Base-by-base conservation (phyloP, 2,888 invertebrate genomes). In the Monoplex corrugatus region DNA sequence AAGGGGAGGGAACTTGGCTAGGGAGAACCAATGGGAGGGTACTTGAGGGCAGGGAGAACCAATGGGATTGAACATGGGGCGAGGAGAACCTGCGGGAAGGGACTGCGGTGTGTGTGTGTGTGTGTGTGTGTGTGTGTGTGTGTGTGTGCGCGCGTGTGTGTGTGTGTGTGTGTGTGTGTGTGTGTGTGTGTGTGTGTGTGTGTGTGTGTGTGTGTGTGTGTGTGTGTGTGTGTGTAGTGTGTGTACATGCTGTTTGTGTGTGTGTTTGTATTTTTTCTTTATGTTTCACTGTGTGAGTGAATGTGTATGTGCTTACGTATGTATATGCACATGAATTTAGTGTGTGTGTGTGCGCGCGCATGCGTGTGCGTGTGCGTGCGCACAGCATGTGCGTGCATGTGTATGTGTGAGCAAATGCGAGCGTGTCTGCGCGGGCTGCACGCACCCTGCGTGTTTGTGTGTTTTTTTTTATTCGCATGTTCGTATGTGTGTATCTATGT, bases 41-140 rank as follows among this genome's bases (percentile, higher is more conserved):
- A n/a, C n/a, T n/a, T n/a, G n/a, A n/a, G n/a, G n/a, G n/a, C n/a
- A n/a, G n/a, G n/a, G n/a, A n/a, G n/a, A n/a, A n/a, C n/a, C n/a
- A n/a, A n/a, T n/a, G n/a, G n/a, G n/a, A n/a, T n/a, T n/a, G n/a
- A n/a, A n/a, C n/a, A n/a, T n/a, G n/a, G n/a, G n/a, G n/a, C n/a
- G n/a, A n/a, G n/a, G n/a, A n/a, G n/a, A n/a, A n/a, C n/a, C n/a
- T n/a, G n/a, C n/a, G n/a, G n/a, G n/a, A n/a, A n/a, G n/a, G n/a
- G n/a, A n/a, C n/a, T n/a, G n/a, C 1, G 28, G 32, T 68, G 68
- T 68, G 68, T 68, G 68, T 68, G 68, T 68, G 68, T 68, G 68
- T 68, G 68, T 68, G 68, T 10, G 68, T 68, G 68, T 68, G 68
- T 68, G 68, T 68, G 68, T 68, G 68, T 68, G 68, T 68, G 68